Percentiles rank a stretch among this genome's conserved stretches.
Conservation (phyloP, 2,888 invertebrate genomes). For the Leptopilina drosophilae region DNA sequence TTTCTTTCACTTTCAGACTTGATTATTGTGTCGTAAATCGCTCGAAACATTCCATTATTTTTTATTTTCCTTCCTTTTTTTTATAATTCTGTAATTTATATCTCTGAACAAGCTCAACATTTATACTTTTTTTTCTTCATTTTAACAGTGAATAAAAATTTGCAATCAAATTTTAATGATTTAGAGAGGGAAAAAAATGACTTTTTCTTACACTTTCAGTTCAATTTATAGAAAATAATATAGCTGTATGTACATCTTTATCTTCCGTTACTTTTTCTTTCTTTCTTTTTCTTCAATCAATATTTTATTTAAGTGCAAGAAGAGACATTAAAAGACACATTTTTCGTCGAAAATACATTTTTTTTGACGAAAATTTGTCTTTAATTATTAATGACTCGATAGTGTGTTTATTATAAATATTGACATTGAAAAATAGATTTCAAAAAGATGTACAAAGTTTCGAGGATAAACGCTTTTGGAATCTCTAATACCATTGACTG, state of each 20-base stretch:
- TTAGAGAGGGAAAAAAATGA: neutral
- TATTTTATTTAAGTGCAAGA: neutral
- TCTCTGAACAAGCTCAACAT: conserved; percentile 33
- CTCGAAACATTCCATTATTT: conserved; percentile 20
- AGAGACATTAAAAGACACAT: neutral
- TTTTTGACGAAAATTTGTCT: too few species aligned
- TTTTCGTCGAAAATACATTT: too few species aligned
- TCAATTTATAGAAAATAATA: conserved; percentile 1
- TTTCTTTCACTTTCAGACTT: conserved; percentile 23
- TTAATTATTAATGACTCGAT: too few species aligned
- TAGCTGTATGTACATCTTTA: conserved; percentile 20
- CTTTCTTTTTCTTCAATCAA: neutral
- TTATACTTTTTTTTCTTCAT: conserved; percentile 11
- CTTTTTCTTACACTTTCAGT: conserved; percentile 9
- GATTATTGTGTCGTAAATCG: conserved; percentile 12
- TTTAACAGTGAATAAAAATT: conserved; percentile 33
- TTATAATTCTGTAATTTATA: conserved; percentile 29
- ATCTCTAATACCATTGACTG: neutral
- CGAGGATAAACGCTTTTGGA: conserved; percentile 16
- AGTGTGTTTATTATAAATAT: neutral
- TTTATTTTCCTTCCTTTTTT: neutral
- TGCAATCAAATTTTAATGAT: conserved; percentile 7
- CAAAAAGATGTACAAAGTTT: conserved; percentile 21
- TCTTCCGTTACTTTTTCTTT: neutral
- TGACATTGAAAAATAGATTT: conserved; percentile 14